Evolutionary conservation across 2,888 invertebrate genomes (phyloP).

Genomic region (Synanthedon tipuliformis): DNA sequence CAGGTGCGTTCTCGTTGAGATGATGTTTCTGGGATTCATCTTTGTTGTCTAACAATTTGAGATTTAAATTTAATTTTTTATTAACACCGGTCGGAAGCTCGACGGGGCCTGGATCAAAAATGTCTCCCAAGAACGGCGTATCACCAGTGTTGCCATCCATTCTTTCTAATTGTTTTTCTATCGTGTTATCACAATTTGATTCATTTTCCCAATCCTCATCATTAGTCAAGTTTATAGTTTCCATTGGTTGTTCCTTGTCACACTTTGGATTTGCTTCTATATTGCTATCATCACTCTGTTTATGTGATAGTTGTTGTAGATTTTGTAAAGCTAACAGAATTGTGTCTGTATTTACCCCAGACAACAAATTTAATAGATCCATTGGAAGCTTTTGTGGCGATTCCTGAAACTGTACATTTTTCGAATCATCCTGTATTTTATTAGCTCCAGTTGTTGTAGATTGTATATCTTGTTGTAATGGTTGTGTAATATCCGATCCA

Average conservation of each 20-base stretch:
- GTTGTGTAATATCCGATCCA: neutral
- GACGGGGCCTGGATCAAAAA: conserved; percentile 59
- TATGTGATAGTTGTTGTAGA: conserved; percentile 45
- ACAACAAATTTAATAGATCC: conserved; percentile 41
- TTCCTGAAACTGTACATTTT: neutral
- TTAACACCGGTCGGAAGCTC: conserved; percentile 30
- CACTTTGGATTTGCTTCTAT: conserved; percentile 10
- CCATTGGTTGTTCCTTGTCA: conserved; percentile 18
- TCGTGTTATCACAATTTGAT: conserved; percentile 39
- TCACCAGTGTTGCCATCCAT: conserved; percentile 49
- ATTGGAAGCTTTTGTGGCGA: conserved; percentile 8
- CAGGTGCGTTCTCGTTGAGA: conserved; percentile 41
- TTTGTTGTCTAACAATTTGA: conserved; percentile 27
- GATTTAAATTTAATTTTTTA: conserved; percentile 41
- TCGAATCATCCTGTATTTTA: neutral
- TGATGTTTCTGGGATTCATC: conserved; percentile 18
- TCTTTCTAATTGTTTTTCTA: conserved; percentile 45
- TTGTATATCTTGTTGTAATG: neutral
- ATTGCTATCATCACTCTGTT: conserved; percentile 11
- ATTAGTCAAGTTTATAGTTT: conserved; percentile 56
- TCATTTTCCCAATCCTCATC: conserved; percentile 62
- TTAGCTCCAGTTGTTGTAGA: neutral
- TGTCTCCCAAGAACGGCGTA: conserved; percentile 61
- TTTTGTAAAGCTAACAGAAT: conserved; percentile 55
- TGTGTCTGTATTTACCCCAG: conserved; percentile 53